phyloP scores from a whole-genome alignment of 2,113 vertebrate genomes.

The Xiphophorus maculatus region DNA sequence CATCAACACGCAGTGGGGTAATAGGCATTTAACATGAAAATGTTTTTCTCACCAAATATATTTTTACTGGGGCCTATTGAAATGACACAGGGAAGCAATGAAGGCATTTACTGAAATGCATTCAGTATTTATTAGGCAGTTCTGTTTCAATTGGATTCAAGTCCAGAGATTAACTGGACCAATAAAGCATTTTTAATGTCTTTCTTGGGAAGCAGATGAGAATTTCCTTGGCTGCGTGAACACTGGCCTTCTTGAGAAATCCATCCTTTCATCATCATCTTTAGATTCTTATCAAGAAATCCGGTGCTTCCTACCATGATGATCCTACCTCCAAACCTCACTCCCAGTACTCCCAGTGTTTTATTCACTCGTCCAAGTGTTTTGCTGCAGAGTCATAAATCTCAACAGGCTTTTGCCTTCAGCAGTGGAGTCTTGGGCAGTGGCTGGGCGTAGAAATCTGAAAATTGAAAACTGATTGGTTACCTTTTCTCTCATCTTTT shows the following conservation, averaged over 20 bases:
- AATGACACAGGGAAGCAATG: too few species aligned
- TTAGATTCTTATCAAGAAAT: background rate
- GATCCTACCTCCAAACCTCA: background rate
- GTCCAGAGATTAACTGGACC: background rate
- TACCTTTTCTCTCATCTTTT: too few species aligned
- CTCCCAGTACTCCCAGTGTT: background rate
- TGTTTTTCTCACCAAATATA: background rate
- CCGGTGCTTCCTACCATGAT: too few species aligned
- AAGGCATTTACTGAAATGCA: too few species aligned
- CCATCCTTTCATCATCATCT: background rate
- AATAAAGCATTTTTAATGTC: background rate
- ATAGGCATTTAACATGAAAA: background rate
- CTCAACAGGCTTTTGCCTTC: too few species aligned
- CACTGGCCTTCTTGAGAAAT: background rate
- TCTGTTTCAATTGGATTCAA: background rate
- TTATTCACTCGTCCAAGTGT: too few species aligned
- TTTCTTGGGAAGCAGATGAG: background rate
- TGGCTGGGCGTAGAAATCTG: background rate
- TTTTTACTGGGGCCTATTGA: background rate
- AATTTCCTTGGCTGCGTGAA: background rate
- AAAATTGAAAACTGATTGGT: background rate
- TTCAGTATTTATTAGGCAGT: too few species aligned
- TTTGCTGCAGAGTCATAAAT: too few species aligned
- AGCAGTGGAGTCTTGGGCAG: too few species aligned
- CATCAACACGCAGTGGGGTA: background rate